Percentiles rank a stretch among this genome's conserved stretches.
phyloP scores from a whole-genome alignment of 2,113 vertebrate genomes.

The Salvelinus fontinalis region DNA sequence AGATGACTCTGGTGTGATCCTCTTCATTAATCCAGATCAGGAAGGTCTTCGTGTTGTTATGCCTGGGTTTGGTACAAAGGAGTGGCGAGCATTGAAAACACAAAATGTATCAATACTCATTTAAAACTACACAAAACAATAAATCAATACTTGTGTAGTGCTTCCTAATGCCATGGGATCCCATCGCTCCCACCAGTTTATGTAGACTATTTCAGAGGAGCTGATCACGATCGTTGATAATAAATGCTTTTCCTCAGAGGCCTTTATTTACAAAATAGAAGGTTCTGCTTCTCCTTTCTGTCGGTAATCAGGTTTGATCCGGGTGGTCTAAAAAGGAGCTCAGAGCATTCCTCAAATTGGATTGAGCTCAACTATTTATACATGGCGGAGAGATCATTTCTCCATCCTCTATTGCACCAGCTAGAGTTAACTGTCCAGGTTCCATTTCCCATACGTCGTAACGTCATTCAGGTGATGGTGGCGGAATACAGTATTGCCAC shows the following conservation, averaged over 20 bases:
- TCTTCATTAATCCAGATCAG: conserved; percentile 78
- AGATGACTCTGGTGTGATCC: conserved; percentile 79
- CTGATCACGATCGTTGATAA: neutral
- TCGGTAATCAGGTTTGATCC: neutral
- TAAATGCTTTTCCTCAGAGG: neutral
- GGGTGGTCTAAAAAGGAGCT: neutral
- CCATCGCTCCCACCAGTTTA: too few species aligned
- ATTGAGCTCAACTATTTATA: too few species aligned
- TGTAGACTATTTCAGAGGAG: neutral
- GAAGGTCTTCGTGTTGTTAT: conserved; percentile 78
- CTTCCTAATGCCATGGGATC: too few species aligned
- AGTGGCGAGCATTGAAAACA: neutral
- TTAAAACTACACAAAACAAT: too few species aligned
- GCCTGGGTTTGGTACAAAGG: conserved; percentile 54
- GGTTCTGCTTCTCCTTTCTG: neutral
- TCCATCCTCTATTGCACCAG: too few species aligned
- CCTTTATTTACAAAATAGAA: neutral
- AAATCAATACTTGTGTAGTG: too few species aligned
- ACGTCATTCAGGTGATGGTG: too few species aligned
- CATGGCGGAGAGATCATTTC: too few species aligned
- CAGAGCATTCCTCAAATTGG: too few species aligned
- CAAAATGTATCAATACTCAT: neutral
- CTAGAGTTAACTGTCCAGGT: too few species aligned
- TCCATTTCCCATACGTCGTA: too few species aligned
- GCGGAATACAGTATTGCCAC: too few species aligned